Conservation (phyloP, 2,888 invertebrate genomes). For the Parnassius mnemosyne region DNA sequence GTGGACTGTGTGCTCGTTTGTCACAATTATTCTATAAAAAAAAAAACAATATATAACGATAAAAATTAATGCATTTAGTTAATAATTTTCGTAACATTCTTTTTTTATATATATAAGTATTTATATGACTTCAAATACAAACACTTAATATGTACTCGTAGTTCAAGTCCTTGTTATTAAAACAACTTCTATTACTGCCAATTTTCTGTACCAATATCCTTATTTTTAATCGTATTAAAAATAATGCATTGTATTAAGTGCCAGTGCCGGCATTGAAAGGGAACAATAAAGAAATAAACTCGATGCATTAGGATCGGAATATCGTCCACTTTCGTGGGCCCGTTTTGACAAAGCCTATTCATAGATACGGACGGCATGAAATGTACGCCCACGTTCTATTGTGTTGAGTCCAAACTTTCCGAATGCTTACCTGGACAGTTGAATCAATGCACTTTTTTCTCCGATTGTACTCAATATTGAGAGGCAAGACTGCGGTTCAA, state of each 20-base stretch:
- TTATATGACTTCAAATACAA: too few species aligned
- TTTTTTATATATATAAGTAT: too few species aligned
- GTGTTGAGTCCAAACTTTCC: constrained; percentile 29
- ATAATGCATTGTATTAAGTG: not conserved
- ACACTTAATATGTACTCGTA: too few species aligned
- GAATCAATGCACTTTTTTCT: constrained; percentile 35
- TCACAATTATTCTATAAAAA: too few species aligned
- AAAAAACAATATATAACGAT: too few species aligned
- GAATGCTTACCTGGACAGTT: constrained; percentile 42
- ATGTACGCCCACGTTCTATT: constrained; percentile 32
- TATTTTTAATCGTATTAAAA: constrained; percentile 2
- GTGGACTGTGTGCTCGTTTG: too few species aligned
- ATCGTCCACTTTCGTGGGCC: constrained; percentile 16
- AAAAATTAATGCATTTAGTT: too few species aligned
- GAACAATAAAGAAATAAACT: constrained; percentile 20
- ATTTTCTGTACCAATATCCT: not conserved
- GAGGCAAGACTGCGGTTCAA: constrained; percentile 45
- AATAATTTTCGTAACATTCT: too few species aligned
- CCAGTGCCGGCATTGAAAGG: not conserved
- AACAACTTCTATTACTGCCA: too few species aligned
- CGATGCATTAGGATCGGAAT: constrained; percentile 18
- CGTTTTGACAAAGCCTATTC: constrained; percentile 34
- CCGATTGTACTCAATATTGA: constrained; percentile 40
- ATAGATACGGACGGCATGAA: constrained; percentile 33
- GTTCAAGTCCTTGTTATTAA: too few species aligned